A percentile compares a stretch with the other conserved stretches of the same genome.
Conservation (phyloP, 2,113 vertebrate species). For the Corvus moneduloides region DNA sequence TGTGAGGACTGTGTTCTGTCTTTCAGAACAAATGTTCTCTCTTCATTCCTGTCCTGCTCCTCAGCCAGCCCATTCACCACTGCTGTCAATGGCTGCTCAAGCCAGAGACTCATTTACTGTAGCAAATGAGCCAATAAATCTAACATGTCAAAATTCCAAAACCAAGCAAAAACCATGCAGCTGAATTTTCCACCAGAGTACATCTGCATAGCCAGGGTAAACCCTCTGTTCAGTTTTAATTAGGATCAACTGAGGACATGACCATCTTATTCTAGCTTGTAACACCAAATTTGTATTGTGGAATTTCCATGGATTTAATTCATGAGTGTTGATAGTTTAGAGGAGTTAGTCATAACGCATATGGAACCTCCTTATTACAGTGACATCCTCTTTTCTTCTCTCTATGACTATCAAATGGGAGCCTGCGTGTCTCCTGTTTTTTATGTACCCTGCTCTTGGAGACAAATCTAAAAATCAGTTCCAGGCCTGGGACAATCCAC, state of each 20-base stretch:
- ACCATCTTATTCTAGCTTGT: not conserved
- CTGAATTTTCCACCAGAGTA: not conserved
- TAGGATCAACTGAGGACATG: not conserved
- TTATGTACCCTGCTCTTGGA: not conserved
- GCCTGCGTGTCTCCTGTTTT: not conserved
- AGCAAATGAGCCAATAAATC: slow-evolving; percentile 34
- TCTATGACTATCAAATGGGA: not conserved
- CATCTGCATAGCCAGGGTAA: not conserved
- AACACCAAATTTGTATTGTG: not conserved
- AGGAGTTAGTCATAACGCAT: not conserved
- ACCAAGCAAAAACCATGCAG: not conserved
- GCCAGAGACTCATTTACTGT: not conserved
- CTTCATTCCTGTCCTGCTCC: not conserved
- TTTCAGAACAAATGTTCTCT: not conserved
- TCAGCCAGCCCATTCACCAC: not conserved
- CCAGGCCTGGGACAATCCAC: not conserved
- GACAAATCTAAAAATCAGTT: not conserved
- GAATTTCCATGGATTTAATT: not conserved
- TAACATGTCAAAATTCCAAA: not conserved
- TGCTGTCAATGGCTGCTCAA: not conserved
- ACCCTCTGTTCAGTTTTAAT: not conserved
- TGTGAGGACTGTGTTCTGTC: not conserved
- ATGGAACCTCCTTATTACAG: not conserved
- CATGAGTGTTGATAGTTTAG: not conserved
- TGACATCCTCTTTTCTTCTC: not conserved